Conservation (phyloP, 2,888 invertebrate genomes). For the Gibbula magus region DNA sequence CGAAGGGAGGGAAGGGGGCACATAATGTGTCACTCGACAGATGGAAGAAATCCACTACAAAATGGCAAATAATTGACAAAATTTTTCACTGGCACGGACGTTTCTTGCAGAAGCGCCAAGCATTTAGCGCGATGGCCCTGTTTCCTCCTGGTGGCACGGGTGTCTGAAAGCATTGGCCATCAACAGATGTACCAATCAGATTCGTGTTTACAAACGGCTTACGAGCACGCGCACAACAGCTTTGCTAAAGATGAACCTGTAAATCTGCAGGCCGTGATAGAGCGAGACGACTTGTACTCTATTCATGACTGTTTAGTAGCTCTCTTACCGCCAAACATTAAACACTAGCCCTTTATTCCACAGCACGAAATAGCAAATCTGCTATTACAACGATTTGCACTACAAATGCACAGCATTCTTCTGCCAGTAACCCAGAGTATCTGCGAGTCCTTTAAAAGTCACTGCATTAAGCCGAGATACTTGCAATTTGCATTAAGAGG, state of each 20-base stretch:
- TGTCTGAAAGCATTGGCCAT: background rate
- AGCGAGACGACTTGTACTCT: background rate
- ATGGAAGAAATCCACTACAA: background rate
- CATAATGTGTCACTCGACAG: slow-evolving; percentile 5
- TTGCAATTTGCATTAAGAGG: slow-evolving; percentile 13
- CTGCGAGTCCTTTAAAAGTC: background rate
- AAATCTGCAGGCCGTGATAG: background rate
- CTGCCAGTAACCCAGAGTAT: background rate
- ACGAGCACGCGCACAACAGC: slow-evolving; percentile 6
- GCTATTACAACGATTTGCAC: slow-evolving; percentile 13
- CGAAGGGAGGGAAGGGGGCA: background rate
- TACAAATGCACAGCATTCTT: background rate
- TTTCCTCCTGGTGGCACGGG: background rate
- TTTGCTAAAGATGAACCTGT: background rate
- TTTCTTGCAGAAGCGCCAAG: background rate
- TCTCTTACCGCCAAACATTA: background rate
- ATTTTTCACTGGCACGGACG: background rate
- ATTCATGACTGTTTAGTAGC: background rate
- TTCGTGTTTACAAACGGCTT: slow-evolving; percentile 3
- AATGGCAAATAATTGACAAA: slow-evolving; percentile 7
- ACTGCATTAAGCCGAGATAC: background rate
- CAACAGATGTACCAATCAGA: slow-evolving; percentile 13
- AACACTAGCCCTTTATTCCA: background rate
- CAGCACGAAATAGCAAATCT: slow-evolving; percentile 11
- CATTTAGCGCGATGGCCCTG: background rate